Conservation (phyloP, 2,888 invertebrate species). For the Dysmachus trigonus region DNA sequence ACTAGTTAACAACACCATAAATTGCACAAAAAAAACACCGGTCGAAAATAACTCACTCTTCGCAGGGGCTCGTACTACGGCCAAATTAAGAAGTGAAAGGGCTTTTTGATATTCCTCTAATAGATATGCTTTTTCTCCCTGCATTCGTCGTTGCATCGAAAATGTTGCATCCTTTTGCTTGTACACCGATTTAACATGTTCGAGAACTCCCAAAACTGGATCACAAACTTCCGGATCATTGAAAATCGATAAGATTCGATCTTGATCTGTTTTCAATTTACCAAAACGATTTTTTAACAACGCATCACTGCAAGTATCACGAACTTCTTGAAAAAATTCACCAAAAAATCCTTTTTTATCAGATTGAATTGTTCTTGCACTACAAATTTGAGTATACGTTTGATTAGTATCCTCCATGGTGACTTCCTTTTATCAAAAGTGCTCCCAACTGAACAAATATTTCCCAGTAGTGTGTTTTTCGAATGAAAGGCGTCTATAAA, state of each 20-base stretch:
- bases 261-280: slow-evolving; percentile 68
- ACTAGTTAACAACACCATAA: background rate
- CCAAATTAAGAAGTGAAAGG: slow-evolving; percentile 74
- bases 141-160: slow-evolving; percentile 70
- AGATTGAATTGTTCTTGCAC: slow-evolving; percentile 78
- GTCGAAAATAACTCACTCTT: slow-evolving; percentile 66
- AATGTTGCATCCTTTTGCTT: slow-evolving; percentile 73
- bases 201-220: slow-evolving; percentile 68
- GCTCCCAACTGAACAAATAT: background rate
- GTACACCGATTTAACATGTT: slow-evolving; percentile 73
- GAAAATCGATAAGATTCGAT: slow-evolving; percentile 67
- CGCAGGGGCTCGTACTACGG: slow-evolving; percentile 76
- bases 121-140: slow-evolving; percentile 70
- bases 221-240: slow-evolving; percentile 66
- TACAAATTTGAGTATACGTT: slow-evolving; percentile 73
- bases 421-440: slow-evolving; percentile 52
- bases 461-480: background rate
- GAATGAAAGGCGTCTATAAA: background rate
- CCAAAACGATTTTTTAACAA: slow-evolving; percentile 73
- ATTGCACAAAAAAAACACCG: background rate
- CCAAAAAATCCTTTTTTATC: slow-evolving; percentile 80
- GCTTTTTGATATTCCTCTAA: slow-evolving; percentile 69
- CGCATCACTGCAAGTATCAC: slow-evolving; percentile 62
- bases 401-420: slow-evolving; percentile 62
- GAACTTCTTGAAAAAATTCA: slow-evolving; percentile 71